phyloP scores from a whole-genome alignment of 2,113 vertebrate species.

The Anarrhichthys ocellatus region DNA sequence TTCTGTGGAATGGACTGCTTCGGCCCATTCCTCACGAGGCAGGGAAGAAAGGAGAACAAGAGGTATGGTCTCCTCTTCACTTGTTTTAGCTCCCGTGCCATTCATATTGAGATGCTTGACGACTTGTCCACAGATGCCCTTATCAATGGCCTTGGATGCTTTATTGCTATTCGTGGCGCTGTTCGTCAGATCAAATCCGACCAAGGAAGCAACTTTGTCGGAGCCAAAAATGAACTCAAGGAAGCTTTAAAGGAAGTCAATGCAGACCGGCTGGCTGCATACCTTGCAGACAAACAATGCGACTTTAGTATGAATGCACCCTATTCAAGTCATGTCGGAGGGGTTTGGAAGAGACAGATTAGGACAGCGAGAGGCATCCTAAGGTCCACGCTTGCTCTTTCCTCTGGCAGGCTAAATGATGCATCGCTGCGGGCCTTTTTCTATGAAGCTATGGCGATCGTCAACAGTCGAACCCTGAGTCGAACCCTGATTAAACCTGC shows the following conservation, averaged over 20 bases:
- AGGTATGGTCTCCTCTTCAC: conserved; percentile 44
- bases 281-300: conserved; percentile 4
- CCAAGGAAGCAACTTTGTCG: conserved; percentile 47
- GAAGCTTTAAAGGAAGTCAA: conserved; percentile 30
- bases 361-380: too few relatives aligned
- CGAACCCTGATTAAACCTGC: too few relatives aligned
- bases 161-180: conserved; percentile 23
- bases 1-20: conserved; percentile 46
- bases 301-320: conserved; percentile 30
- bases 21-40: conserved; percentile 27
- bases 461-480: too few relatives aligned
- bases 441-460: too few relatives aligned
- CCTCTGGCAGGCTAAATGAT: too few relatives aligned
- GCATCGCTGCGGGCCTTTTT: too few relatives aligned
- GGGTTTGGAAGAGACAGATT: conserved; percentile 45
- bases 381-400: too few relatives aligned
- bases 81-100: background rate
- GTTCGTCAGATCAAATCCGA: conserved; percentile 42
- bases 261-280: background rate
- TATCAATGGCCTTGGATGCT: conserved; percentile 37
- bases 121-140: conserved; percentile 41
- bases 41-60: conserved; percentile 17
- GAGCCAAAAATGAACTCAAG: conserved; percentile 31
- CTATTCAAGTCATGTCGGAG: conserved; percentile 38
- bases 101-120: conserved; percentile 43